Base-by-base conservation (phyloP, 2,113 vertebrate species). In the Alligator mississippiensis region DNA sequence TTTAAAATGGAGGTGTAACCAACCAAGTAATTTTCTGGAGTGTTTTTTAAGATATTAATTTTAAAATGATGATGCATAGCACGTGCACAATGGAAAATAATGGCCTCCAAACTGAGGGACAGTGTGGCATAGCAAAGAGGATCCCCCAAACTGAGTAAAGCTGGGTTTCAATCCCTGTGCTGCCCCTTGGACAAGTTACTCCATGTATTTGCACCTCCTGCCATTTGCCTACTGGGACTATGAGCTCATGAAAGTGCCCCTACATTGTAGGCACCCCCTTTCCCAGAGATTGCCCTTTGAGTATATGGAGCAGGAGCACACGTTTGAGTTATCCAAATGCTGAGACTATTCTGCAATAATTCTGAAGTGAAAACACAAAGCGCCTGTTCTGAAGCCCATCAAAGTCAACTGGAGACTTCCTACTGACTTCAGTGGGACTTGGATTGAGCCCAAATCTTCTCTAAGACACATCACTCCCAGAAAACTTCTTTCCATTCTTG, bases 61-160 rank as follows among this genome's bases (percentile, higher is more conserved):
- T 94, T 87, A 94, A 96, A 96, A 95, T 95, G 94, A 82, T 93
- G 96, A 97, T 95, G 94, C 96, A 92, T 84, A 24, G 70, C 70
- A 74, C 21, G 84, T 18, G 85, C 18, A 64, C 89, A 88, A 83
- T 94, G 92, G 93, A 96, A 96, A 97, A 97, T 94, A 93, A 90
- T 93, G 94, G 92, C 87, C 80, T 87, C 85, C 91, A 89, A 72
- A 88, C 84, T 93, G 57, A 83, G 84, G 70, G 15, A 93, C 7
- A 8, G 19, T 38, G 30, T 15, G 12, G 12, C 47, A 25, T 4
- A 15, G 19, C 8, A 90, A 47, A 84, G 84, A 89, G 55, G 59
- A 94, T 59, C 89, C 93, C 83, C 81, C 94, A 77, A 25, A 88
- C 22, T 58, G 93, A 96, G 94, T 84, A 89, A 91, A 90, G 25